Evolutionary conservation across 2,113 vertebrate species (phyloP), one percentile per base, ranked within the genome.

Genomic region (Rhineura floridana): DNA sequence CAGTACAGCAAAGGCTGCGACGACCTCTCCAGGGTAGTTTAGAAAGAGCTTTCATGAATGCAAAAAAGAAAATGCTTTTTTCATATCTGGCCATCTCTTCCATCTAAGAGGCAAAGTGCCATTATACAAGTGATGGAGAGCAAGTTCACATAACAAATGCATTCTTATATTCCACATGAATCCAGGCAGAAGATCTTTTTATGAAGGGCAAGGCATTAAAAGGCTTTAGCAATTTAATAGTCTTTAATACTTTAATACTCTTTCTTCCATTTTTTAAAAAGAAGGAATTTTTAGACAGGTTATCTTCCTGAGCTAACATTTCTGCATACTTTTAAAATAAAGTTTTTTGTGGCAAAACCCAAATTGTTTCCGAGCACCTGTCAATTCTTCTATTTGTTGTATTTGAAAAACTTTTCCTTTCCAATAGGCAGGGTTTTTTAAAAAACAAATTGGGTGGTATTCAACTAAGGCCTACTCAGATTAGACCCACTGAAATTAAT

Each of bases 11-110:
- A 86, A 67, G 93, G 94, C 70, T 82, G 84, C 11, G 87, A 79
- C 73, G 92, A 94, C 91, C 94, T 94, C 94, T 95, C 39, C 88
- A 87, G 91, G 90, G 94, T 84, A 89, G 3, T 91, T 93, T 85
- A 83, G 75, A 52, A 93, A 93, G 88, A 86, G 2, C 83, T 85
- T 75, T 75, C 88, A 87, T 83, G 86, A 86, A 2, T 92, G 4
- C 17, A 46, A 70, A 55, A 90, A 88, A 84, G 62, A 90, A 77
- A 33, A 72, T 69, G 63, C 1, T 55, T 9, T 21, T 77, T n/a
- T 46, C 44, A n/a, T 36, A 55, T 39, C 52, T 0, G 8, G 76
- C 76, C 21, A 4, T 1, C 6, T 6, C 13, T 91, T 77, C 88
- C 78, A 28, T 33, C 3, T 1, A 44, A 83, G 75, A 72, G 15